Conservation (phyloP, 2,113 vertebrate species). For the Podilymbus podiceps region DNA sequence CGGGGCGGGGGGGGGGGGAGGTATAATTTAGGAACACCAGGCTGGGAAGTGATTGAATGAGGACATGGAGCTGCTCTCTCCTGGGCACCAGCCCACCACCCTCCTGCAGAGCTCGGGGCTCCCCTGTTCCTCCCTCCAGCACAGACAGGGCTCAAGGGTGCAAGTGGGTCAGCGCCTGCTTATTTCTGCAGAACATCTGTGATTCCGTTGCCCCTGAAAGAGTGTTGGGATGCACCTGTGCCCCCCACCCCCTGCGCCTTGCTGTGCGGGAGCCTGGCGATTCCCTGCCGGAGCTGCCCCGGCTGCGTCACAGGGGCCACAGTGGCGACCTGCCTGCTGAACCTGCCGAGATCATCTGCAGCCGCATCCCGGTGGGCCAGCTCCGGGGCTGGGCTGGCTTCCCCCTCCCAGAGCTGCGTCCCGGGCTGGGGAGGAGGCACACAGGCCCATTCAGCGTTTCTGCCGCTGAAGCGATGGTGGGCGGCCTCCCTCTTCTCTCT, state of each 20-base stretch:
- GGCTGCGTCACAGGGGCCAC: fast-evolving
- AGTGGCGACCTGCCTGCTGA: neutral
- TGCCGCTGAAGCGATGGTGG: fast-evolving
- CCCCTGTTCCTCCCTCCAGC: neutral
- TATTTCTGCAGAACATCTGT: neutral
- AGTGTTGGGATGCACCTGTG: fast-evolving
- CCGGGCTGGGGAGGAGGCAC: neutral
- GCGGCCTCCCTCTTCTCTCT: too few species aligned
- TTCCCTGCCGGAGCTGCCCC: neutral
- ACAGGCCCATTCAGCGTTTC: neutral
- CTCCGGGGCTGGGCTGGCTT: neutral
- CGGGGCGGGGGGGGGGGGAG: too few species aligned
- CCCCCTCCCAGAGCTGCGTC: neutral
- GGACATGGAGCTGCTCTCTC: neutral
- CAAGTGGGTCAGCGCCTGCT: neutral
- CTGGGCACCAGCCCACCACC: neutral
- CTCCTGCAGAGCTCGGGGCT: neutral
- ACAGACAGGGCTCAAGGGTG: neutral
- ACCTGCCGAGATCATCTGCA: fast-evolving
- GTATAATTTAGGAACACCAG: neutral
- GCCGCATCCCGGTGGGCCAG: neutral
- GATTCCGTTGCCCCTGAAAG: neutral
- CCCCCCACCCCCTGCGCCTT: neutral
- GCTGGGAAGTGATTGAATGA: neutral
- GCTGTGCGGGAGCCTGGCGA: too few species aligned